Evolutionary conservation across 2,113 vertebrate genomes (phyloP).

Genomic region (Trochalopteron elliotii): DNA sequence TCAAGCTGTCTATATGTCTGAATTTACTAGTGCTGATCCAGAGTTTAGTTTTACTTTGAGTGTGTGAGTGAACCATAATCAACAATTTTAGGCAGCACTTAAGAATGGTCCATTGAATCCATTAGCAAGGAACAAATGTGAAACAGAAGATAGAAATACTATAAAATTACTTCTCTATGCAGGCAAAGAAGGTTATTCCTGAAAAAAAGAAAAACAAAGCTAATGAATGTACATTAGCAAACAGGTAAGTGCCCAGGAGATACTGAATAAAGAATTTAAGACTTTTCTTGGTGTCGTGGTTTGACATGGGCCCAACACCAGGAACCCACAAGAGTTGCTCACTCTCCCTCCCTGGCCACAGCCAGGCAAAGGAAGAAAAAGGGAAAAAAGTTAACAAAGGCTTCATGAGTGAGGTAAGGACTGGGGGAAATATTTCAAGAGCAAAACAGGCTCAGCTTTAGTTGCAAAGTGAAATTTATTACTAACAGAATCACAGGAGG

Average conservation of each 20-base stretch:
- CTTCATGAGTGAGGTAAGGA: neutral
- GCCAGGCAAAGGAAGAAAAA: neutral
- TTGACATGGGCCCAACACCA: neutral
- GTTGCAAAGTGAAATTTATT: neutral
- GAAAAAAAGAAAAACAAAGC: neutral
- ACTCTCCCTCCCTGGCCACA: neutral
- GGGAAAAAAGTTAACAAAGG: neutral
- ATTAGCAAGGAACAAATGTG: neutral
- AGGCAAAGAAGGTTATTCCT: neutral
- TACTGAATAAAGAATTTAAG: neutral
- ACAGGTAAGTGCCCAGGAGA: neutral
- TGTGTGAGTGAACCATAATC: neutral
- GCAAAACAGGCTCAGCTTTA: neutral
- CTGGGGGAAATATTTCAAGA: neutral
- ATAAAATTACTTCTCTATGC: neutral
- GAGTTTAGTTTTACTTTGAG: neutral
- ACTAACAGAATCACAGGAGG: neutral
- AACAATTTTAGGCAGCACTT: neutral
- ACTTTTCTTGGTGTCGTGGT: neutral
- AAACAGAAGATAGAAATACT: neutral
- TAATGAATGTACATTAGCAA: neutral
- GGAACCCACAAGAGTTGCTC: rapidly evolving
- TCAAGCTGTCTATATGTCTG: neutral
- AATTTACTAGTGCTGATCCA: neutral
- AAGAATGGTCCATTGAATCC: neutral